These are phyloP conservation scores for Abramis brama DNA, from an alignment of 2,113 vertebrate genomes.

Conservation along the genomic window DNA sequence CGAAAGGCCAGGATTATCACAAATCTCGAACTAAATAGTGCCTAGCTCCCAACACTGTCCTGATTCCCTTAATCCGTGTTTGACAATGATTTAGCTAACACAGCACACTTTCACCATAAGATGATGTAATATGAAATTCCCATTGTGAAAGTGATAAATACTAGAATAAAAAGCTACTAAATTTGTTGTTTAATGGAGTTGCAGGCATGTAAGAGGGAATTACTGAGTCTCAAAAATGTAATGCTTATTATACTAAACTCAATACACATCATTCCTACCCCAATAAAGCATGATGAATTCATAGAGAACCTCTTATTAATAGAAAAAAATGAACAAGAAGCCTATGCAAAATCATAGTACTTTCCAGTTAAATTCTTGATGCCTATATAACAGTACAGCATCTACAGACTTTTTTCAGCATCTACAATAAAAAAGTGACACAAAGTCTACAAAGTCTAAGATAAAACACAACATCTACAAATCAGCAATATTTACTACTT, in stretches of 20 bases:
- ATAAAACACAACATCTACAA: neutral
- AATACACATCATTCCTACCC: neutral
- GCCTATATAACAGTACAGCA: neutral
- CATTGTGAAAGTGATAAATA: neutral
- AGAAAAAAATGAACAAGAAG: neutral
- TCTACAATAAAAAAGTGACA: no score
- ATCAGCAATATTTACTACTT: no score
- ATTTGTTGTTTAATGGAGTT: neutral
- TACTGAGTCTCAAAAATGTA: neutral
- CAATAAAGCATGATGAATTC: neutral
- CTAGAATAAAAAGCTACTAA: neutral
- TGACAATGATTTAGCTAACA: neutral
- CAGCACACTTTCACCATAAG: neutral
- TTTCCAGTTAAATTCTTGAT: neutral
- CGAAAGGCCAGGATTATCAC: neutral
- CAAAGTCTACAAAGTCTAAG: neutral
- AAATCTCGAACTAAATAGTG: neutral
- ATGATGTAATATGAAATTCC: constrained; percentile 1
- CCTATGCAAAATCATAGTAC: neutral
- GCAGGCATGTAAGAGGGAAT: neutral
- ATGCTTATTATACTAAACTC: neutral
- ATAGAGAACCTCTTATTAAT: neutral
- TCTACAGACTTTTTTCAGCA: neutral
- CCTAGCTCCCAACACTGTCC: neutral
- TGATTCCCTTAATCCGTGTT: constrained; percentile 3